A percentile compares a stretch with the other conserved stretches of the same genome.
These are phyloP conservation scores for Dicentrarchus labrax DNA, from an alignment of 2,113 vertebrate genomes.

Conservation along the genomic window DNA sequence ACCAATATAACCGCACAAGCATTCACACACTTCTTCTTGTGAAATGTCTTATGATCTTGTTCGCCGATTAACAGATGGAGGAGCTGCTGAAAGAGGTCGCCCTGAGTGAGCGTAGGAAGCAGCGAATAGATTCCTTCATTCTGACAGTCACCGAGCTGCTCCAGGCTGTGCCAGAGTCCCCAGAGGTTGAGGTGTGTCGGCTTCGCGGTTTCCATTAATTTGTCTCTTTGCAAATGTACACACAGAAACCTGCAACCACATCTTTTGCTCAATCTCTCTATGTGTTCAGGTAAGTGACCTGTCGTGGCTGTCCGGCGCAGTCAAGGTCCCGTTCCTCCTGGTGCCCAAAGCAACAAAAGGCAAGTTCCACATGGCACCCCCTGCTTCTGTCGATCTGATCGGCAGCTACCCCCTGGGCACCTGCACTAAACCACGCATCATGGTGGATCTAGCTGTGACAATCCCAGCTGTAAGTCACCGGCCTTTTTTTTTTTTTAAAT, in stretches of 20 bases:
- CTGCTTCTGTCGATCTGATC: conserved; percentile 88
- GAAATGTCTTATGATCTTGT: background rate
- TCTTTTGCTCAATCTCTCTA: background rate
- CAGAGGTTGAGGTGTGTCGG: conserved; percentile 85
- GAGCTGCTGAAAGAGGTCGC: conserved; percentile 94
- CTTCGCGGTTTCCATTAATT: background rate
- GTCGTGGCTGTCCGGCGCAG: conserved; percentile 87
- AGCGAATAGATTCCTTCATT: conserved; percentile 88
- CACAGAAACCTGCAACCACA: background rate
- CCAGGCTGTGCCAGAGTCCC: conserved; percentile 82
- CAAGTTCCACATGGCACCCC: conserved; percentile 90
- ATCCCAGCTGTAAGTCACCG: conserved; percentile 90
- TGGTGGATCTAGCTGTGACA: conserved; percentile 90
- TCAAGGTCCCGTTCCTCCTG: conserved; percentile 91
- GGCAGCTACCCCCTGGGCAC: conserved; percentile 96
- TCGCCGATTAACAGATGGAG: conserved; percentile 86
- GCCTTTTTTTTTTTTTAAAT: background rate
- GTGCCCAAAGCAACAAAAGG: conserved; percentile 90
- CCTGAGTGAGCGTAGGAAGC: conserved; percentile 90
- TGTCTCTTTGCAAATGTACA: background rate
- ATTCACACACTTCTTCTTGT: background rate
- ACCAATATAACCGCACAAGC: background rate
- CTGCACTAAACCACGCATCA: conserved; percentile 89
- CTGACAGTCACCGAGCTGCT: conserved; percentile 86
- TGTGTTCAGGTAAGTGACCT: conserved; percentile 88